Evolutionary conservation across 2,888 invertebrate genomes (phyloP).

Genomic region (Cantharis nigra): DNA sequence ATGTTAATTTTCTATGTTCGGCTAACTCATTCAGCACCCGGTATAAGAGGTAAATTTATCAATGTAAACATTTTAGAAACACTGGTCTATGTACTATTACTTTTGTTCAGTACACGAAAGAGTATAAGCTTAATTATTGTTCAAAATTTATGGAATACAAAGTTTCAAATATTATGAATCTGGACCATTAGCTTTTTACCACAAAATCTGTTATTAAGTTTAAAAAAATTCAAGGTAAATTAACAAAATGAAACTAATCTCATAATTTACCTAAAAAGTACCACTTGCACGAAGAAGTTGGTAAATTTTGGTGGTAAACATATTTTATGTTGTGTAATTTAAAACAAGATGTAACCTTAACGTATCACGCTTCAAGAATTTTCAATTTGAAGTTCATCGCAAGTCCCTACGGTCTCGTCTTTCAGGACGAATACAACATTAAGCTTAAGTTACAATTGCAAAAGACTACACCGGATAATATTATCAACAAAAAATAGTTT

Average conservation of each 20-base stretch:
- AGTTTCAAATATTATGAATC: no score
- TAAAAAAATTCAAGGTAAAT: background rate
- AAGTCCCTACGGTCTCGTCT: constrained; percentile 4
- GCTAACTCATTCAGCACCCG: no score
- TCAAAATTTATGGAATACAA: no score
- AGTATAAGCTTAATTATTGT: no score
- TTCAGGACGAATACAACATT: background rate
- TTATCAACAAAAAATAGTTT: background rate
- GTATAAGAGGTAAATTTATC: no score
- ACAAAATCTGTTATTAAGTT: background rate
- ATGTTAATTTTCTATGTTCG: no score
- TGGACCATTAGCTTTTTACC: no score
- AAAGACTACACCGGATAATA: background rate
- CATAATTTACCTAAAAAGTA: background rate
- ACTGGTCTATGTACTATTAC: no score
- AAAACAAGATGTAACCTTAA: background rate
- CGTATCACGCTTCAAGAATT: constrained; percentile 13
- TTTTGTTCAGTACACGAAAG: no score
- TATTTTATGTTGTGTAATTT: constrained; percentile 60
- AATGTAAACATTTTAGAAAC: no score
- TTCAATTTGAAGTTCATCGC: constrained; percentile 18
- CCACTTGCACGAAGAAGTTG: constrained; percentile 91
- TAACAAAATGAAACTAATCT: background rate
- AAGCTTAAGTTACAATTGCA: constrained; percentile 6
- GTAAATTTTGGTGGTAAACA: constrained; percentile 99